These are phyloP conservation scores for Xiphorhynchus erythropygius DNA, from an alignment of 2,797 vertebrate genomes.

Conservation along the genomic window DNA sequence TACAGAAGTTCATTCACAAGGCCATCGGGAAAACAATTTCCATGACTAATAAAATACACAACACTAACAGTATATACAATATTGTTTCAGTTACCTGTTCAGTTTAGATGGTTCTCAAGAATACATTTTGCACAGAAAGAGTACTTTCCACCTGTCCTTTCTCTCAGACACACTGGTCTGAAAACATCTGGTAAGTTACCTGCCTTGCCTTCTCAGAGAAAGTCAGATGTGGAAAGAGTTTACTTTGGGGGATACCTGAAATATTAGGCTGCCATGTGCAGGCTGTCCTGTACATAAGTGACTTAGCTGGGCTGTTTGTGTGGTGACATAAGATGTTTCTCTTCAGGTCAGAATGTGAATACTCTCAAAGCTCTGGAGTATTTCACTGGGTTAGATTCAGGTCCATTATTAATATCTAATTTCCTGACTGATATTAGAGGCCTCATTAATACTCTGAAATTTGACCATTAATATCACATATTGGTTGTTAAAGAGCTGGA, in stretches of 20 bases:
- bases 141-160: not conserved
- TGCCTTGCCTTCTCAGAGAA: not conserved
- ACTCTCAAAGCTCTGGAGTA: not conserved
- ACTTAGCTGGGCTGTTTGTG: not conserved
- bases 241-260: not conserved
- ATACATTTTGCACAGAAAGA: not conserved
- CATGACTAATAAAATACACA: not conserved
- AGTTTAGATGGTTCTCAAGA: not conserved
- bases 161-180: not conserved
- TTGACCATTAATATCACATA: constrained; percentile 66
- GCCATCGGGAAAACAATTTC: not conserved
- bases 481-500: constrained; percentile 69
- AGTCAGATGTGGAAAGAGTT: not conserved
- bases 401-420: constrained; percentile 62
- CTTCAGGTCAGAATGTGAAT: not conserved
- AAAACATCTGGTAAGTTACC: not conserved
- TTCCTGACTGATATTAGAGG: constrained; percentile 76
- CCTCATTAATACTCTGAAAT: constrained; percentile 74
- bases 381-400: constrained; percentile 17
- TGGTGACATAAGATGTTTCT: not conserved
- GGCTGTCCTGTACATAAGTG: not conserved
- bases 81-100: not conserved
- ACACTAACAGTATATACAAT: not conserved
- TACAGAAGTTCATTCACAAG: not conserved
- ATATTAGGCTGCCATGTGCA: not conserved